Evolutionary conservation across 2,113 vertebrate species (phyloP), one percentile per base, ranked within the genome.

Genomic region (Podarcis cretensis): DNA sequence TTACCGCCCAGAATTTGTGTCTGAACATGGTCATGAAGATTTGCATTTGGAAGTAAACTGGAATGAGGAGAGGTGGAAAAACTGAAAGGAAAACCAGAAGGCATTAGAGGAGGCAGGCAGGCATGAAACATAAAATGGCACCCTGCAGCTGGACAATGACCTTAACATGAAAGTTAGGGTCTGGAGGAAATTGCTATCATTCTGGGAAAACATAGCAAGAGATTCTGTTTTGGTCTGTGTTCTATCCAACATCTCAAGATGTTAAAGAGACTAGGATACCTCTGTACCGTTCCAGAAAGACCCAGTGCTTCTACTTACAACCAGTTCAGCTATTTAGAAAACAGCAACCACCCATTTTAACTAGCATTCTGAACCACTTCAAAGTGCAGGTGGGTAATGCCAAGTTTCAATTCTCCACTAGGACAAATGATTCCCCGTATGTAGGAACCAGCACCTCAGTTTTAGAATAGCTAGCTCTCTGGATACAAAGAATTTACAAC

Each of bases 51-150:
- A 98, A 99, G 91, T 98, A 98, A 91, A 98, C 86, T 0, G 98
- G 98, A 94, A 99, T 98, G 89, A 98, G 97, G 94, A 99, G 95
- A 1, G 98, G 98, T 0, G 98, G 98, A 88, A 98, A 98, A 73
- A 98, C 98, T 99, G 95, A 16, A 94, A 90, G 94, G 94, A 75
- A 96, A 91, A 93, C 84, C 89, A 92, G 93, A 93, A 30, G 13
- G 73, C 40, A 91, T 92, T 85, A 77, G 74, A 57, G 91, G 40
- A 63, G 83, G 27, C 40, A 80, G 37, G 2, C 5, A 85, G 40
- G 86, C 0, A 0, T 2, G 14, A 37, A 87, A 5, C 2, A 0
- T 0, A 14, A 86, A 79, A 8, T 25, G 21, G 68, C 2, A 43
- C 10, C 25, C 40, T 57, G 71, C 83, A 75, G 3, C 14, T 25